phyloP scores from a whole-genome alignment of 2,113 vertebrate species.

The Tragelaphus scriptus region DNA sequence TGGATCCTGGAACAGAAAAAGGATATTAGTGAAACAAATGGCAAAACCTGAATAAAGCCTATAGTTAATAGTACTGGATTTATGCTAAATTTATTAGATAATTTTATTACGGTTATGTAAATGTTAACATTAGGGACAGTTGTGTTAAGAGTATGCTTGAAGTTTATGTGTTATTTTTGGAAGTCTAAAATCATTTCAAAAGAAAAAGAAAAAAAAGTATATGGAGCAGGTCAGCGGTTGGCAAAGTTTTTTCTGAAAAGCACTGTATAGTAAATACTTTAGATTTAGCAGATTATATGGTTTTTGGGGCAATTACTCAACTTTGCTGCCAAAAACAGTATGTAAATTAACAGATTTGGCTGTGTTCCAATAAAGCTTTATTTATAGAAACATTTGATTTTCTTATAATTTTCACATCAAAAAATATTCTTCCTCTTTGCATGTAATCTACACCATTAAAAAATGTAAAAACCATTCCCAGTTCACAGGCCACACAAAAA shows the following conservation, averaged over 20 bases:
- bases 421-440: not conserved
- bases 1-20: not conserved
- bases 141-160: not conserved
- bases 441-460: slow-evolving; percentile 17
- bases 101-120: not conserved
- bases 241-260: not conserved
- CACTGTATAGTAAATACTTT: not conserved
- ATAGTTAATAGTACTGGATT: not conserved
- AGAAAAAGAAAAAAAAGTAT: not conserved
- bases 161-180: not conserved
- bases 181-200: slow-evolving; percentile 36
- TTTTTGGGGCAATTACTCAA: not conserved
- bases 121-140: not conserved
- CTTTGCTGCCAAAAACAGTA: not conserved
- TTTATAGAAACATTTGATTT: not conserved
- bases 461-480: not conserved
- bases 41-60: not conserved
- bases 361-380: not conserved
- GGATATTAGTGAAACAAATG: not conserved
- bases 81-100: not conserved
- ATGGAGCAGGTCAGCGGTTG: not conserved
- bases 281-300: not conserved
- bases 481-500: slow-evolving; percentile 2
- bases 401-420: not conserved
- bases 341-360: not conserved